Evolutionary conservation across 2,113 vertebrate species (phyloP), one percentile per base, ranked within the genome.

Genomic region (Pterocles gutturalis): DNA sequence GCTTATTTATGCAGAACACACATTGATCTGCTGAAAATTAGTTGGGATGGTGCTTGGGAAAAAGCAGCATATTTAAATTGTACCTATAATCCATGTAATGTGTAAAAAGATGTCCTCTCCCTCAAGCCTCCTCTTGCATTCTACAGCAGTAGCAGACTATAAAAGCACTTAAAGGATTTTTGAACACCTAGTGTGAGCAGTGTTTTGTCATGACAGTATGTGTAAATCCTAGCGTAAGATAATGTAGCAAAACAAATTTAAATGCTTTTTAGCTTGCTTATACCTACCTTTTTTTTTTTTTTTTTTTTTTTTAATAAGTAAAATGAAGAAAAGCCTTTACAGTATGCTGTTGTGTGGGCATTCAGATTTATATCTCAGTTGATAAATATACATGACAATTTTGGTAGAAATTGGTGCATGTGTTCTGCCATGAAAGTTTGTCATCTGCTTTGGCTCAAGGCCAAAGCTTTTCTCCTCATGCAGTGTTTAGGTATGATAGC

Each of bases 131-230:
- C 57, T 58, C 71, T 24, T 0, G 5, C 31, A 38, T 58, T 62
- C 83, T 60, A 64, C 55, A 67, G 45, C 26, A 55, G 54, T 31
- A 75, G 54, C 10, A 26, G 65, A 49, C 34, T n/a, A 36, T 31
- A 82, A n/a, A 85, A 82, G 58, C 33, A 60, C 48, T 86, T 62
- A 62, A 55, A 75, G 65, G 33, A 36, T 82, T 86, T 61, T 58
- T 80, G 85, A 96, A 92, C 62, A 79, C 65, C 54, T 10, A 36
- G 34, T 55, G 87, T 67, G 87, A 97, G 83, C 69, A 10, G 84
- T 91, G 83, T 77, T 96, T 69, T 95, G 67, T 90, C 51, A 62
- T 64, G 94, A 60, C 83, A 94, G 87, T 45, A 83, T 64, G 13
- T 61, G 82, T 65, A 83, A 83, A 87, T 82, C 77, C 45, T 38